Percentiles rank a stretch among this genome's conserved stretches.
Conservation (phyloP, 35 echinoderm and acorn worm genomes). For the Patiria miniata region DNA sequence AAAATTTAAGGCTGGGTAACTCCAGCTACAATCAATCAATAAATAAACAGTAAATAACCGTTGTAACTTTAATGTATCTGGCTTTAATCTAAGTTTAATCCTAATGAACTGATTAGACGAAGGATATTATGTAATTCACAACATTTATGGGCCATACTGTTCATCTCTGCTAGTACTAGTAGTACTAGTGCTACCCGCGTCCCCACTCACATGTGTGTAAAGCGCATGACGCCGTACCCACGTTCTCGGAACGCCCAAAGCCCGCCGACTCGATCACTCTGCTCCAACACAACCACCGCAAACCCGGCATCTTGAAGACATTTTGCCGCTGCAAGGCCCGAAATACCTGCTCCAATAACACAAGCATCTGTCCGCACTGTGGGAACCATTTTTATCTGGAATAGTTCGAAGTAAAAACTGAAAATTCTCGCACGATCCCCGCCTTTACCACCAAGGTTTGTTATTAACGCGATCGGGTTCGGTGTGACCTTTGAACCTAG, state of each 20-base stretch:
- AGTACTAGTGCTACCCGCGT: too few species aligned
- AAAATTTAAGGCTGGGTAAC: too few species aligned
- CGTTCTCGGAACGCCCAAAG: conserved; percentile 89
- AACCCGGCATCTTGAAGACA: conserved; percentile 79
- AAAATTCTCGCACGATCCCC: not conserved
- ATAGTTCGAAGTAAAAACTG: not conserved
- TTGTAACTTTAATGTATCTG: too few species aligned
- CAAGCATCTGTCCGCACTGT: conserved; percentile 64
- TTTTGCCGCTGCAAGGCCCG: conserved; percentile 91
- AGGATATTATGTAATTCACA: too few species aligned
- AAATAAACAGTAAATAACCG: too few species aligned
- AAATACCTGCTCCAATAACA: conserved; percentile 97
- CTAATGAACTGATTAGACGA: too few species aligned
- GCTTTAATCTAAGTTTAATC: too few species aligned
- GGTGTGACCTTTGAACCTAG: not conserved
- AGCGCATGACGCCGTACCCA: conserved; percentile 95
- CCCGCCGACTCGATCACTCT: conserved; percentile 74
- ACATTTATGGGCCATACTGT: too few species aligned
- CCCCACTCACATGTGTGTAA: conserved; percentile 92
- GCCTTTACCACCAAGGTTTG: not conserved
- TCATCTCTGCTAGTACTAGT: too few species aligned
- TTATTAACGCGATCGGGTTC: not conserved
- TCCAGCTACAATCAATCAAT: too few species aligned
- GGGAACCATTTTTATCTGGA: not conserved
- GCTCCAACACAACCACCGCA: conserved; percentile 70